Conservation (phyloP, 2,113 vertebrate species). For the Apteryx mantelli region DNA sequence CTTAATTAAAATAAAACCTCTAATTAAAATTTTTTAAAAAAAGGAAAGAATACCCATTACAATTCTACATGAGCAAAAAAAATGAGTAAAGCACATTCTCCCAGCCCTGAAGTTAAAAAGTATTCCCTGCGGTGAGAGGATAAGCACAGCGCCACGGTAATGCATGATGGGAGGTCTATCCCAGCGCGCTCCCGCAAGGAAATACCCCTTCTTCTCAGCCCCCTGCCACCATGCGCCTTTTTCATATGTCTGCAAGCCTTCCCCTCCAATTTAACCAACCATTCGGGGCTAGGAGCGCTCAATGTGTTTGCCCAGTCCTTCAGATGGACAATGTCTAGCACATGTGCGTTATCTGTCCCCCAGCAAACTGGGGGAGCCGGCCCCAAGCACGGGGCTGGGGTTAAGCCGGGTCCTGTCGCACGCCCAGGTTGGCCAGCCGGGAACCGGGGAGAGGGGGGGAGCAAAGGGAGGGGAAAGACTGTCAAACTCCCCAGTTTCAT, state of each 20-base stretch:
- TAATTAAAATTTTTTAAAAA: neutral
- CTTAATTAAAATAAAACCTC: neutral
- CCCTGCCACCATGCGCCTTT: too few species aligned
- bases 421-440: too few species aligned
- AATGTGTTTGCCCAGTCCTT: neutral
- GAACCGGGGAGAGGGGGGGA: neutral
- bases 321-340: neutral
- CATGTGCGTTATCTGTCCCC: rapidly evolving
- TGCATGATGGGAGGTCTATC: too few species aligned
- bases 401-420: too few species aligned
- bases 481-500: neutral
- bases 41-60: neutral
- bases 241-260: too few species aligned
- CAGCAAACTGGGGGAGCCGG: neutral
- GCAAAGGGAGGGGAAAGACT: rapidly evolving
- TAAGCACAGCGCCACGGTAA: too few species aligned
- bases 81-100: neutral
- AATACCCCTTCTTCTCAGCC: too few species aligned
- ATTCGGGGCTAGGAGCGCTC: neutral
- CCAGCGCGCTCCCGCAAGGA: too few species aligned
- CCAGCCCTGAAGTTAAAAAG: neutral
- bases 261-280: neutral
- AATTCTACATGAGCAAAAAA: neutral
- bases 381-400: too few species aligned
- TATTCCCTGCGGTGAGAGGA: too few species aligned